Percentiles rank a stretch among this genome's conserved stretches.
Conservation (phyloP, 2,797 vertebrate species). For the Lates japonicus region DNA sequence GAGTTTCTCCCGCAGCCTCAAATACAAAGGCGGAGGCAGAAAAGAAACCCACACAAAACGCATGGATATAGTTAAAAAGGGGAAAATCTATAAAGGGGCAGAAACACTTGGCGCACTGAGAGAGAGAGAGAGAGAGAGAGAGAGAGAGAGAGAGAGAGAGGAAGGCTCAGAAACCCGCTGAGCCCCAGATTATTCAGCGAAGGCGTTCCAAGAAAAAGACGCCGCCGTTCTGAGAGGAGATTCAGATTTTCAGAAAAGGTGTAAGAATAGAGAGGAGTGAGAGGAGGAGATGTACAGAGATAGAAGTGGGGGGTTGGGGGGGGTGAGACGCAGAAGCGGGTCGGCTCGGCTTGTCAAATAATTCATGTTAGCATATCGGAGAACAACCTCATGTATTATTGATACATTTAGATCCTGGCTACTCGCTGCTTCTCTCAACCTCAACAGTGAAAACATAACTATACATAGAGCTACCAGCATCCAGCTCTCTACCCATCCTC, state of each 20-base stretch:
- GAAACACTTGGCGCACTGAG: constrained; percentile 15
- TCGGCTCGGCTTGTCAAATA: constrained; percentile 59
- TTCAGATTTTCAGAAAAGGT: constrained; percentile 41
- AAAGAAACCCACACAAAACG: constrained; percentile 50
- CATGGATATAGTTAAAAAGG: constrained; percentile 62
- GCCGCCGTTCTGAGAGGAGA: constrained; percentile 37
- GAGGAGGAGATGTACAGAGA: constrained; percentile 24
- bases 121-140: constrained; percentile 23
- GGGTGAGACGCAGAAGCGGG: constrained; percentile 33
- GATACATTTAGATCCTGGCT: constrained; percentile 56
- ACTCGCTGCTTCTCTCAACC: constrained; percentile 27
- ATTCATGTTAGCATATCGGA: constrained; percentile 76
- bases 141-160: constrained; percentile 22
- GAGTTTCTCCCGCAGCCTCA: constrained; percentile 29
- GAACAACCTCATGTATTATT: constrained; percentile 74
- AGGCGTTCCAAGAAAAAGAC: constrained; percentile 43
- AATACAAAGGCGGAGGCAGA: constrained; percentile 47
- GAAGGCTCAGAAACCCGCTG: constrained; percentile 52
- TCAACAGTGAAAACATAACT: constrained; percentile 32
- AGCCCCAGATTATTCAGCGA: constrained; percentile 65
- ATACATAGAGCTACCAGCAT: constrained; percentile 33
- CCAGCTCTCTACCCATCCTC: background rate
- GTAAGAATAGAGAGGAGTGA: constrained; percentile 29
- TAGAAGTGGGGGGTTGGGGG: background rate
- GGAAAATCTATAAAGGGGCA: constrained; percentile 60